A percentile compares a stretch with the other conserved stretches of the same genome.
These are phyloP conservation scores for Amphiura filiformis DNA, from an alignment of 35 echinoderm and acorn worm genomes.

Conservation along the genomic window DNA sequence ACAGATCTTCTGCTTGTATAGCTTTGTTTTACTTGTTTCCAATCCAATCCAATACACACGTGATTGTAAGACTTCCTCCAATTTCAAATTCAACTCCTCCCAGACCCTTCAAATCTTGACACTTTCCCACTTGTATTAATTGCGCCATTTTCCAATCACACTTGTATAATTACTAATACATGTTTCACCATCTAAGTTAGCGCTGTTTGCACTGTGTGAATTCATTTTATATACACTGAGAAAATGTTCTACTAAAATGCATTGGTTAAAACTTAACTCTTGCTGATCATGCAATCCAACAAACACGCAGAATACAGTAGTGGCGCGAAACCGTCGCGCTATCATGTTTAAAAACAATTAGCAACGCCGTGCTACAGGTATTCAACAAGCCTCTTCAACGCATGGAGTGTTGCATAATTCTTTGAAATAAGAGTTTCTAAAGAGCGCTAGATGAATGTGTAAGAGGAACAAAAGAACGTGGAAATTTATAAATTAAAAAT, in stretches of 20 bases:
- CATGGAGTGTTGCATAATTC: conserved; percentile 5
- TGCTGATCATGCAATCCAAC: background rate
- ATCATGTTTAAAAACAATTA: conserved; percentile 16
- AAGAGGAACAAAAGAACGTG: background rate
- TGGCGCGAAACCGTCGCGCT: background rate
- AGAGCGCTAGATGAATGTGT: conserved; percentile 1
- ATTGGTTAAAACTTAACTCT: background rate
- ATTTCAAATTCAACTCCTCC: background rate
- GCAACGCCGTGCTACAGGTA: background rate
- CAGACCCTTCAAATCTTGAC: background rate
- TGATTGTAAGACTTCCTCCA: background rate
- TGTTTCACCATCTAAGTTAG: background rate
- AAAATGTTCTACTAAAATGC: background rate
- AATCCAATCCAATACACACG: background rate
- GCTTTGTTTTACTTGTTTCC: background rate
- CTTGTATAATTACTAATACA: background rate
- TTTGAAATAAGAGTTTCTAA: conserved; percentile 12
- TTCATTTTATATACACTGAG: background rate
- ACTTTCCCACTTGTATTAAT: background rate
- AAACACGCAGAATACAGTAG: background rate
- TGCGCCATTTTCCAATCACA: conserved; percentile 6
- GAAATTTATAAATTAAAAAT: conserved; percentile 17
- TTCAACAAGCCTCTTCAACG: background rate
- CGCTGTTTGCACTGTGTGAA: background rate
- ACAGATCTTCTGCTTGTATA: background rate